These are phyloP conservation scores for Brachionus asplanchnoidis DNA, from an alignment of 1,140 invertebrate species.

Conservation along the genomic window DNA sequence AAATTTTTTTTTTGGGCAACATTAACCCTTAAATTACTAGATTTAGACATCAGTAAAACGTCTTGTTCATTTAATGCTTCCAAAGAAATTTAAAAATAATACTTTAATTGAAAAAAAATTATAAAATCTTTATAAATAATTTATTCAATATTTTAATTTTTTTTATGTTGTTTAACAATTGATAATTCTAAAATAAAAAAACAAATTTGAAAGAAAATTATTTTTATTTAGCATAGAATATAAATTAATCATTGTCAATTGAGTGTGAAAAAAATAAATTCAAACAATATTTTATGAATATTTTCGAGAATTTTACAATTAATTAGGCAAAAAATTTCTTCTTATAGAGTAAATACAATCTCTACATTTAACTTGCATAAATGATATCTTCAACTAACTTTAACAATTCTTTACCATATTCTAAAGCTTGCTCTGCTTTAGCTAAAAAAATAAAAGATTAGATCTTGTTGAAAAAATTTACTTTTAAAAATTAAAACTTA, in stretches of 20 bases:
- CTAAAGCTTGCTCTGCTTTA: slow-evolving; percentile 40
- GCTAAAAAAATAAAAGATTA: background rate
- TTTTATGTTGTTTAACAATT: background rate
- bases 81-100: too few species aligned
- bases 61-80: too few species aligned
- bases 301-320: background rate
- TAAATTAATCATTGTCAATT: background rate
- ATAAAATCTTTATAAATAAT: background rate
- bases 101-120: background rate
- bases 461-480: background rate
- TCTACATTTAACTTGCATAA: slow-evolving; percentile 47
- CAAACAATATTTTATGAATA: background rate
- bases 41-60: too few species aligned
- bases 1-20: too few species aligned
- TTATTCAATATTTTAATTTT: background rate
- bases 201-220: background rate
- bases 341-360: background rate
- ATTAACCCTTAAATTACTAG: too few species aligned
- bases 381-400: slow-evolving; percentile 38
- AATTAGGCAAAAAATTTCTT: background rate
- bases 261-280: background rate
- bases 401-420: slow-evolving; percentile 41
- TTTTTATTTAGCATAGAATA: background rate
- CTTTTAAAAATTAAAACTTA: background rate
- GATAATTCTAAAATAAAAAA: background rate